Base-by-base conservation (phyloP, 2,797 vertebrate species). In the Pangasius mekongensis region DNA sequence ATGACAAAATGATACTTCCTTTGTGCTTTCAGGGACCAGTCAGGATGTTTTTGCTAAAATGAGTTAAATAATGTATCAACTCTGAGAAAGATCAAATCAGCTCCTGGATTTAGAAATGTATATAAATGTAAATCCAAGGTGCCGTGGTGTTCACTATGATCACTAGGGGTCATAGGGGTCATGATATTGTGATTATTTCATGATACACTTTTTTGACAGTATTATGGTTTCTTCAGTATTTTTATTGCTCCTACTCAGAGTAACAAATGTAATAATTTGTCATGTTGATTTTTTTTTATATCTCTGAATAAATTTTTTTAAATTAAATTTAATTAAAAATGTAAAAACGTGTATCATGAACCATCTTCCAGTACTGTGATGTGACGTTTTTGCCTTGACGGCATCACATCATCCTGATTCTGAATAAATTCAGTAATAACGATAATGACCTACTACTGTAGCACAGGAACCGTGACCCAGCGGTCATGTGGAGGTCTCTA, bases 401-500 rank as follows among this genome's bases (percentile, higher is more conserved):
- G n/a, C 16, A 2, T 22, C 49, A 5, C n/a, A 20, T 33, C 16
- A 10, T 80, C 8, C 52, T 33, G 1, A 30, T 78, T 22, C 43
- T 11, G 7, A 13, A 30, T 20, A 2, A 11, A 22, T 30, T 10
- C 39, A 47, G 39, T 47, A 33, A 66, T 66, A 7, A n/a, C 11
- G n/a, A 33, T 67, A 47, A n/a, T 49, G 64, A 43, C 20, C 58
- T 10, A 2, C 24, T 64, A 64, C 58, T 84, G 36, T 69, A 87
- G 43, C 60, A 74, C 83, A 85, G 76, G 77, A 71, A 87, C 83
- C 39, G 64, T 36, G 49, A 83, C 64, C 22, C 20, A 27, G 52
- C 8, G 64, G 83, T 82, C 87, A 82, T 87, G n/a, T 52, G 58
- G 33, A 80, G 89, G 76, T 80, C 60, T 56, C 27, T 56, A 77